A percentile compares a stretch with the other conserved stretches of the same genome.
phyloP scores from a whole-genome alignment of 2,113 vertebrate species.

The Trogon melanurus region DNA sequence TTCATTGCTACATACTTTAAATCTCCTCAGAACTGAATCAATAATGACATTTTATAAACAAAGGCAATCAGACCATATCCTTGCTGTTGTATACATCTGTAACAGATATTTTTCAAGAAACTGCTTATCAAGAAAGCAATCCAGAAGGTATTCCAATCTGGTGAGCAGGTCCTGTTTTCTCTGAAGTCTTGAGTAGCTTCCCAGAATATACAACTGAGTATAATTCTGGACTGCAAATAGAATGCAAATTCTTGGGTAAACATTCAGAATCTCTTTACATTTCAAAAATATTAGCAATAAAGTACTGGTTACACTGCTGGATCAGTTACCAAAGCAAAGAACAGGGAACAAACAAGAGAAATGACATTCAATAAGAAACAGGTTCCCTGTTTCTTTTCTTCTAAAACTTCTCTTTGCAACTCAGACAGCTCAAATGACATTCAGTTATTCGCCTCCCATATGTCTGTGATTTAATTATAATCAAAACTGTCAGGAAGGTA shows the following conservation, averaged over 20 bases:
- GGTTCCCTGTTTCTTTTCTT: constrained; percentile 8
- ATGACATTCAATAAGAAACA: constrained; percentile 7
- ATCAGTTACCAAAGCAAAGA: not conserved
- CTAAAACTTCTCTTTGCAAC: constrained; percentile 20
- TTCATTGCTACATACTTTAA: not conserved
- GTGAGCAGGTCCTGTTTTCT: not conserved
- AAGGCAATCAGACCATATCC: not conserved
- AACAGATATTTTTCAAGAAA: not conserved
- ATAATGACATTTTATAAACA: not conserved
- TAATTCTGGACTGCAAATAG: not conserved
- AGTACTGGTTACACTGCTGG: not conserved
- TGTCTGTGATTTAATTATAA: constrained; percentile 77
- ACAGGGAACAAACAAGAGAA: not conserved
- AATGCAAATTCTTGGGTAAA: not conserved
- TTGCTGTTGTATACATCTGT: not conserved
- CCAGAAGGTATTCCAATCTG: not conserved
- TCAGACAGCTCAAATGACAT: constrained; percentile 54
- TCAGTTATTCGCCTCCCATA: constrained; percentile 56
- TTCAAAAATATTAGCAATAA: not conserved
- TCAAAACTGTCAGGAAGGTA: constrained; percentile 59
- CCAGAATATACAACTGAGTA: not conserved
- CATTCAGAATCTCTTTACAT: not conserved
- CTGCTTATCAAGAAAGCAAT: not conserved
- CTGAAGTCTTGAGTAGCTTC: not conserved
- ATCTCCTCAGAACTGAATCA: not conserved